phyloP scores from a whole-genome alignment of 1,140 invertebrate genomes.

The Aphaenogaster ashmeadi region DNA sequence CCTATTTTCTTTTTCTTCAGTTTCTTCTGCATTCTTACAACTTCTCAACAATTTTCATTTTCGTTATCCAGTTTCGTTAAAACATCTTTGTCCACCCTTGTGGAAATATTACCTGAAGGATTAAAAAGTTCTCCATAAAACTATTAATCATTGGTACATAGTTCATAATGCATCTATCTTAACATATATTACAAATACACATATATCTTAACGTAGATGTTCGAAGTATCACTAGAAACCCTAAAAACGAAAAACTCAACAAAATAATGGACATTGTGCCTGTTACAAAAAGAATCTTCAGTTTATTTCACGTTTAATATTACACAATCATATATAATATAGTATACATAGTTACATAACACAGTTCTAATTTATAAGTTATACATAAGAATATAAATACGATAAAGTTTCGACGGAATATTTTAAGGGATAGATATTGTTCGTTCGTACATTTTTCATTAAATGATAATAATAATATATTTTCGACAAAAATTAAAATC shows the following conservation, averaged over 20 bases:
- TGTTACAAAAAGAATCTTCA: neutral
- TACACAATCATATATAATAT: conserved; percentile 9
- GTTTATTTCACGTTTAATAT: conserved; percentile 33
- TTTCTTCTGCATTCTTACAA: conserved; percentile 16
- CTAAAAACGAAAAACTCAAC: neutral
- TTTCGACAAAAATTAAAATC: neutral
- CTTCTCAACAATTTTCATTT: neutral
- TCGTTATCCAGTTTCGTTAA: neutral
- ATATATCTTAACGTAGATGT: conserved; percentile 1
- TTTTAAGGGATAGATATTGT: neutral
- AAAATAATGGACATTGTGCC: neutral
- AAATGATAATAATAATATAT: neutral
- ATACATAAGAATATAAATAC: neutral
- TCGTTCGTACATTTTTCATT: neutral
- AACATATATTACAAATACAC: neutral
- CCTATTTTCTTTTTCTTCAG: neutral
- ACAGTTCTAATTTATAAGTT: neutral
- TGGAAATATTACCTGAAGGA: neutral
- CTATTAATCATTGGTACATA: neutral
- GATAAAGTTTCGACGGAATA: neutral
- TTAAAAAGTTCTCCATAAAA: neutral
- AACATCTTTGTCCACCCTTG: neutral
- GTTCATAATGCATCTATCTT: neutral
- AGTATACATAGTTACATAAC: neutral
- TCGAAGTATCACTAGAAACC: neutral